Evolutionary conservation across 2,888 invertebrate species (phyloP).

Genomic region (Melolontha melolontha): DNA sequence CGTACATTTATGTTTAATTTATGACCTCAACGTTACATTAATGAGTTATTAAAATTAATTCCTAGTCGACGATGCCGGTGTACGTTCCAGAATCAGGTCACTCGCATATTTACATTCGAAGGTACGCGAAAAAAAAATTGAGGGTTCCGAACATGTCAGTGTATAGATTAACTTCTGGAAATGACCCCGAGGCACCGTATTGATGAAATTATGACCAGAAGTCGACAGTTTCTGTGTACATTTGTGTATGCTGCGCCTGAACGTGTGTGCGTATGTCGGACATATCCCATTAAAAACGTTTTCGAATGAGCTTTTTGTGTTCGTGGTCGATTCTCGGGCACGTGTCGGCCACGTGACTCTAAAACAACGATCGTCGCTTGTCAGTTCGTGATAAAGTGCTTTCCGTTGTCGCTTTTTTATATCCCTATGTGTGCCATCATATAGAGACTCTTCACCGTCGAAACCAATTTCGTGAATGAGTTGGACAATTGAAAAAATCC

Average conservation of each 20-base stretch:
- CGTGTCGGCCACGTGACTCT: constrained; percentile 47
- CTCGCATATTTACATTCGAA: constrained; percentile 21
- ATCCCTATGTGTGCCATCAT: constrained; percentile 17
- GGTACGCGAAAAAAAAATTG: constrained; percentile 7
- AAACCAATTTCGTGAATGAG: constrained; percentile 35
- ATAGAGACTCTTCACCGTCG: constrained; percentile 5
- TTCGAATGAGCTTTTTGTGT: constrained; percentile 42
- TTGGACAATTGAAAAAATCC: constrained; percentile 26
- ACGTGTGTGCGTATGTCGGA: constrained; percentile 2
- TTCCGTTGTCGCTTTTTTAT: constrained; percentile 49
- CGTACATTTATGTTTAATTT: constrained; percentile 41
- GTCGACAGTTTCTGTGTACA: constrained; percentile 28
- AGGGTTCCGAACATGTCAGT: constrained; percentile 24
- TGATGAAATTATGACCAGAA: constrained; percentile 35
- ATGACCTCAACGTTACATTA: constrained; percentile 37
- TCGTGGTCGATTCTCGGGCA: constrained; percentile 38
- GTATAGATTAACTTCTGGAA: constrained; percentile 26
- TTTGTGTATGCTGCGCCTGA: no score
- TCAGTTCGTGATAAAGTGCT: constrained; percentile 58
- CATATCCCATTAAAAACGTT: constrained; percentile 43
- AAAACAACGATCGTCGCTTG: constrained; percentile 54
- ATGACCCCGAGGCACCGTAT: constrained; percentile 20
- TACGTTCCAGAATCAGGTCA: constrained; percentile 37
- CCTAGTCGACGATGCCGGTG: constrained; percentile 22
- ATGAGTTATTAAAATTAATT: constrained; percentile 43